These are phyloP conservation scores for Calephelis nemesis DNA, from an alignment of 1,140 invertebrate genomes.

Conservation along the genomic window DNA sequence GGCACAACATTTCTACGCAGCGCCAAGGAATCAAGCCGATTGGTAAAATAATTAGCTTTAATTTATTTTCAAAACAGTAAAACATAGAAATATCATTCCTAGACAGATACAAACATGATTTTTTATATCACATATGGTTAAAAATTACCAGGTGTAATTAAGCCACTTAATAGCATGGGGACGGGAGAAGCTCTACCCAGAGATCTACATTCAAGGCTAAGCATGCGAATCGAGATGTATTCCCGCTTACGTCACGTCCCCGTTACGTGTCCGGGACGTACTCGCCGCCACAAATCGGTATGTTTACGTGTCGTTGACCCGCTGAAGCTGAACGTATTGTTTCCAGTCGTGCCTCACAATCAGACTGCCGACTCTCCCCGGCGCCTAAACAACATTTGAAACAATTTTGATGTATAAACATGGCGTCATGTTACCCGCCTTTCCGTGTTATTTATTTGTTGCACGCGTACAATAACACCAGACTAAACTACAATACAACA, in stretches of 20 bases:
- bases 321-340: neutral
- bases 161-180: too few species aligned
- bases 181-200: neutral
- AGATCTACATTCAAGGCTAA: neutral
- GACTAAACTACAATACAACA: neutral
- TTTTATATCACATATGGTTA: too few species aligned
- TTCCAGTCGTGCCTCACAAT: neutral
- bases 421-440: neutral
- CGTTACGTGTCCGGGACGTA: neutral
- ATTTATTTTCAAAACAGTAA: too few species aligned
- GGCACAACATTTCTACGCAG: too few species aligned
- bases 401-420: conserved; percentile 14
- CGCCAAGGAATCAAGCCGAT: too few species aligned
- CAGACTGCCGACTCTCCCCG: neutral
- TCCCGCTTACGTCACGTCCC: conserved; percentile 5
- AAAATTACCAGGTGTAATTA: too few species aligned
- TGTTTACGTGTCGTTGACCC: conserved; percentile 15
- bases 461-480: neutral
- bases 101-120: too few species aligned
- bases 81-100: too few species aligned
- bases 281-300: conserved; percentile 3
- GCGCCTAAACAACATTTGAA: neutral
- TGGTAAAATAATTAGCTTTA: too few species aligned
- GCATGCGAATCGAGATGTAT: neutral
- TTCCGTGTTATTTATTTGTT: neutral